Conservation (phyloP, 2,888 invertebrate genomes). For the Chrysina gloriosa region DNA sequence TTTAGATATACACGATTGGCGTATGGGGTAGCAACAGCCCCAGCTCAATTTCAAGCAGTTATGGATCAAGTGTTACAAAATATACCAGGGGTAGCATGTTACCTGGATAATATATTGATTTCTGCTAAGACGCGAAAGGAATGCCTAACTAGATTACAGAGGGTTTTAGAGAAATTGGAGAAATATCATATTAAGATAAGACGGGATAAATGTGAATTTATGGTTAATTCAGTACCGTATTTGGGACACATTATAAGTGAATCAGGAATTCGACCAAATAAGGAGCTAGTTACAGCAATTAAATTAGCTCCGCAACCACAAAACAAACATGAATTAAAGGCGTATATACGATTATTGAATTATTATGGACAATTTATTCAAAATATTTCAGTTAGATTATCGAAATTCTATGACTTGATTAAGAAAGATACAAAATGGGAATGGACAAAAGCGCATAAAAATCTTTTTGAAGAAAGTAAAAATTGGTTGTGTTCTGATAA, state of each 20-base stretch:
- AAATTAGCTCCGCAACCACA: background rate
- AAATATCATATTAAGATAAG: too few relatives aligned
- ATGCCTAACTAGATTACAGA: background rate
- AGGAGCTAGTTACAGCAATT: too few relatives aligned
- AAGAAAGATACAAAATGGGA: background rate
- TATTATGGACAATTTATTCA: too few relatives aligned
- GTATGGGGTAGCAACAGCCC: background rate
- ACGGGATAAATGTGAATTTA: too few relatives aligned
- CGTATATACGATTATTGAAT: too few relatives aligned
- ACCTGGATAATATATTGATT: background rate
- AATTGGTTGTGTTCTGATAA: background rate
- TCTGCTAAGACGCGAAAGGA: too few relatives aligned
- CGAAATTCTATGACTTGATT: background rate
- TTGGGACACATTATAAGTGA: too few relatives aligned
- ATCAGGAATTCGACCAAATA: background rate
- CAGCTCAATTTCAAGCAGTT: background rate
- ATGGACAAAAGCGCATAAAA: background rate
- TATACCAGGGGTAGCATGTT: too few relatives aligned
- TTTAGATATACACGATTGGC: background rate
- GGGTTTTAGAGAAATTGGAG: background rate
- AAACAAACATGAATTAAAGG: too few relatives aligned
- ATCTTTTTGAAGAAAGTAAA: background rate
- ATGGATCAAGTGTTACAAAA: too few relatives aligned
- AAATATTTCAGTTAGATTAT: background rate
- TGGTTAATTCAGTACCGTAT: too few relatives aligned